Base-by-base conservation (phyloP, 2,888 invertebrate species). In the Laspeyria flexula region DNA sequence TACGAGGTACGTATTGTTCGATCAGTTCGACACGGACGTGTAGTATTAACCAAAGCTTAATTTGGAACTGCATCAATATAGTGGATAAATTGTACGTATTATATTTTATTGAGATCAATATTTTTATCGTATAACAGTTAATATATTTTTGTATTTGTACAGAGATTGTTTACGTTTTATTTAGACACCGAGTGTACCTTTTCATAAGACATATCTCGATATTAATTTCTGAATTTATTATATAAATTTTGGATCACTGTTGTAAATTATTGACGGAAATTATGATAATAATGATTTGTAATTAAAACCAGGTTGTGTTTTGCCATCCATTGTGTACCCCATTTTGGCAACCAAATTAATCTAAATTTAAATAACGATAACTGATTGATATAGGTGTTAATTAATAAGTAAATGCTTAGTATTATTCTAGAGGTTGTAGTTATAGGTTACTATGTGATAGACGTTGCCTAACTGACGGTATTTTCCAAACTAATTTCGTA, bases 131-230 rank as follows among this genome's bases (percentile, higher is more conserved):
- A 67, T 57, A 66, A 82, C 82, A 80, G 74, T 83, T 84, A 82
- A 57, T 69, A 85, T 89, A 88, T 88, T 88, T 89, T 87, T 88
- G 75, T 88, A 88, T 80, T 48, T 88, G 84, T 88, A 87, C 81
- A 88, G 84, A 85, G 72, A 82, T 78, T 76, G 68, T 77, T 77
- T 77, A 75, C 73, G 68, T 71, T 68, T 81, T 78, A 69, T 75
- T 77, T 74, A 76, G 58, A 75, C 72, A 73, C 68, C 67, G 66
- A 60, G 69, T 68, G 75, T 80, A 79, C 79, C 76, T 77, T 77
- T 62, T 73, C 68, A 72, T 77, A 66, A 71, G 52, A 72, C 73
- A 76, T 77, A 77, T 77, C 71, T 72, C 64, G 62, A 66, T 52
- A 61, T 60, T 62, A 51, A 54, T 64, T 64, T 61, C 38, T 41